Evolutionary conservation across 1,140 invertebrate species (phyloP).

Genomic region (Belonocnema kinseyi): DNA sequence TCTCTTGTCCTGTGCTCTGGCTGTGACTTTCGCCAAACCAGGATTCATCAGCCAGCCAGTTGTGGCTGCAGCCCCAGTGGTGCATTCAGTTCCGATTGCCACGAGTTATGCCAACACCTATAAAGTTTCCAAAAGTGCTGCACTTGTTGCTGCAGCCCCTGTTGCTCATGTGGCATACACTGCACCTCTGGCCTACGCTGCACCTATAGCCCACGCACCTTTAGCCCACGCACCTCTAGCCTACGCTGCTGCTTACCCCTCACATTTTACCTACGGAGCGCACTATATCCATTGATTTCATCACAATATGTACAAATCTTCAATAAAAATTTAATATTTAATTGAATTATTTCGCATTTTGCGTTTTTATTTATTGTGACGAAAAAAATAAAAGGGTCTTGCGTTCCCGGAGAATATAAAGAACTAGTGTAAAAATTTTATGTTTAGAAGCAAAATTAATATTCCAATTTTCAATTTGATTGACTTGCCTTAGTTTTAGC

Average conservation of each 20-base stretch:
- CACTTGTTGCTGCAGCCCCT: slow-evolving; percentile 23
- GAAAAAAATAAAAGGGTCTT: too few species aligned
- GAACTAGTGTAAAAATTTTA: too few species aligned
- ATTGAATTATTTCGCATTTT: too few species aligned
- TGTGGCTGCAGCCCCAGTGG: slow-evolving; percentile 1
- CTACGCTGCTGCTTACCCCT: slow-evolving; percentile 17
- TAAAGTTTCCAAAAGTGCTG: not conserved
- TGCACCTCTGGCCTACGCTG: slow-evolving; percentile 33
- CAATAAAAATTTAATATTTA: too few species aligned
- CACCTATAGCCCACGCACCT: too few species aligned
- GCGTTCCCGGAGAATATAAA: too few species aligned
- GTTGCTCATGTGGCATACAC: not conserved
- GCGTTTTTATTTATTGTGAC: too few species aligned
- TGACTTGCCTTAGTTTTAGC: too few species aligned
- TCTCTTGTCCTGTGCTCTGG: not conserved
- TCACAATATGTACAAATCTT: too few species aligned
- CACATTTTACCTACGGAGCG: not conserved
- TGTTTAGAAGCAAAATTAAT: too few species aligned
- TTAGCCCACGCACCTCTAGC: slow-evolving; percentile 13
- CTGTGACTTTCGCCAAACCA: slow-evolving; percentile 12
- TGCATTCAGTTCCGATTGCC: slow-evolving; percentile 23
- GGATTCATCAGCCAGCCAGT: not conserved
- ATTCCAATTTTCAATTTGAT: too few species aligned
- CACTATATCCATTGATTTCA: too few species aligned
- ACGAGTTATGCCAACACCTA: slow-evolving; percentile 14